These are phyloP conservation scores for Yoshiicerus persimilis DNA, from an alignment of 1,140 invertebrate species.

Conservation along the genomic window DNA sequence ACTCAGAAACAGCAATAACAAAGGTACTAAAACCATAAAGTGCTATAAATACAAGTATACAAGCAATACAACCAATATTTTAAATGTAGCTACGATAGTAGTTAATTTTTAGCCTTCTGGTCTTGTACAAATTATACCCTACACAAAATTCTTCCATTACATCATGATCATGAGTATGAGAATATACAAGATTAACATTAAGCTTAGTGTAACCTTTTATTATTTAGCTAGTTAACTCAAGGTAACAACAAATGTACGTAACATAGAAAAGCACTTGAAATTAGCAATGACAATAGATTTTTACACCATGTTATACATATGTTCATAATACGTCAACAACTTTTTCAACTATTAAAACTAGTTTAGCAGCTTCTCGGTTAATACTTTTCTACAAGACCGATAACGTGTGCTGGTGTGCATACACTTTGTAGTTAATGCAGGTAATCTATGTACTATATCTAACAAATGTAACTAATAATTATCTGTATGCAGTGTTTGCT, in stretches of 20 bases:
- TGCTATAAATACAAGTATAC: neutral
- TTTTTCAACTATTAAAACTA: neutral
- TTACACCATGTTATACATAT: neutral
- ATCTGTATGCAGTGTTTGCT: neutral
- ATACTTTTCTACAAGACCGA: neutral
- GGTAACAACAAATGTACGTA: neutral
- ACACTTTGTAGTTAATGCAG: neutral
- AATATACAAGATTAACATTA: neutral
- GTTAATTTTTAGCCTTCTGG: neutral
- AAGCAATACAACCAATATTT: neutral
- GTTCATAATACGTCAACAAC: neutral
- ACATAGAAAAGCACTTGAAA: slow-evolving; percentile 15
- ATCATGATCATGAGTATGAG: too few relatives aligned
- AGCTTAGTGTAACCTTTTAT: neutral
- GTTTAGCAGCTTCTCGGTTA: neutral
- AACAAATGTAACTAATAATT: too few relatives aligned
- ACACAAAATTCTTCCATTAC: neutral
- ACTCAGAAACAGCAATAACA: neutral
- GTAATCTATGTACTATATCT: too few relatives aligned
- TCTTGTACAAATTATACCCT: neutral
- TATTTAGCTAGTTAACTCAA: neutral
- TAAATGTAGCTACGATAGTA: neutral
- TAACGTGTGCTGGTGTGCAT: neutral
- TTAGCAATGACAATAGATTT: neutral
- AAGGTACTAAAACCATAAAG: neutral